Conservation (phyloP, 2,888 invertebrate species). For the Rhamphomyia laevipes region DNA sequence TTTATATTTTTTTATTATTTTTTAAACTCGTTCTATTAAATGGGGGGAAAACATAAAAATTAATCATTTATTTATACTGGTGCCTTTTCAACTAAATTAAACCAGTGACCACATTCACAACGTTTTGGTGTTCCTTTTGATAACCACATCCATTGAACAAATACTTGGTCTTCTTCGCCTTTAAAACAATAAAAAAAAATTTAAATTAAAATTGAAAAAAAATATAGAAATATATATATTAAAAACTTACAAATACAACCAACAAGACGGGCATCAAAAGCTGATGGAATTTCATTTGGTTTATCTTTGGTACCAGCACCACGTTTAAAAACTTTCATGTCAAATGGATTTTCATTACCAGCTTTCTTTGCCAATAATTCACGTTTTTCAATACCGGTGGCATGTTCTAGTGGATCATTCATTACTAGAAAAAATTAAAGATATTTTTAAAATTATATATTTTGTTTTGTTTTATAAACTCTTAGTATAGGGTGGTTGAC, state of each 20-base stretch:
- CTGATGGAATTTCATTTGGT: conserved; percentile 77
- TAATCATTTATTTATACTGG: conserved; percentile 42
- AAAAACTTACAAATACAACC: conserved; percentile 74
- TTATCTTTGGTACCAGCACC: conserved; percentile 62
- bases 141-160: conserved; percentile 84
- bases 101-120: conserved; percentile 91
- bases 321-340: conserved; percentile 63
- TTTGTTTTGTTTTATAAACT: no score
- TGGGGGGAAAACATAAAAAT: background rate
- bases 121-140: conserved; percentile 72
- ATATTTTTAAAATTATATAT: background rate
- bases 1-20: no score
- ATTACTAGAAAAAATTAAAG: conserved; percentile 37
- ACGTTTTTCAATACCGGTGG: conserved; percentile 77
- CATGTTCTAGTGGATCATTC: conserved; percentile 76
- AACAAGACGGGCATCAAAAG: conserved; percentile 70
- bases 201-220: conserved; percentile 11
- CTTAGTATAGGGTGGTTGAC: no score
- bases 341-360: conserved; percentile 73
- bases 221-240: background rate
- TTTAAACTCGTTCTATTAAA: no score
- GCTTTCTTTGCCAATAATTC: conserved; percentile 69
- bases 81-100: conserved; percentile 65
- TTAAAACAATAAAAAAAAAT: no score
- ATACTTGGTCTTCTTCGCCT: conserved; percentile 73